Conservation (phyloP, 2,888 invertebrate genomes). For the Tinea semifulvella region DNA sequence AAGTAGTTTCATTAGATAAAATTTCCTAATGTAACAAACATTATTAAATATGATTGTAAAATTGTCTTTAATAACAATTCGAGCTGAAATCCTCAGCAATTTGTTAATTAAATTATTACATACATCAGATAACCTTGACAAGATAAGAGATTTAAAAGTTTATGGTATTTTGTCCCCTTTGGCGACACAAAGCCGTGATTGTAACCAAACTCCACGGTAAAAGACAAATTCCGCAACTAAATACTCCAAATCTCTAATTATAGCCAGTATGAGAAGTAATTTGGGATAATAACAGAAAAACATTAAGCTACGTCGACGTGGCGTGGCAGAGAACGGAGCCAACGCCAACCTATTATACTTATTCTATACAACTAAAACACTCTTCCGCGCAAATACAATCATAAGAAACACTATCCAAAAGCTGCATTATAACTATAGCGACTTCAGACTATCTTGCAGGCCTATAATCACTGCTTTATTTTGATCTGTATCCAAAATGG, state of each 20-base stretch:
- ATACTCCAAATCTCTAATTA: constrained; percentile 48
- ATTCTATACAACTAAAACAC: constrained; percentile 18
- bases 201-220: constrained; percentile 43
- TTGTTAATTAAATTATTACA: constrained; percentile 2
- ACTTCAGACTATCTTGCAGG: constrained; percentile 50
- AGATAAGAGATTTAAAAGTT: constrained; percentile 9
- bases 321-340: constrained; percentile 44
- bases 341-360: constrained; percentile 27
- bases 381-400: not conserved
- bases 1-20: constrained; percentile 1
- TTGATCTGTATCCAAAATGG: constrained; percentile 25
- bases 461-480: constrained; percentile 46
- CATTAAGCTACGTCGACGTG: constrained; percentile 62
- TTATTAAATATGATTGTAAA: not conserved
- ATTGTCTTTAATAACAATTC: not conserved
- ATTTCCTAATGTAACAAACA: not conserved
- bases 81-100: not conserved
- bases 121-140: constrained; percentile 1
- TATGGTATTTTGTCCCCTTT: not conserved
- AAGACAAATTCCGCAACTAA: constrained; percentile 40
- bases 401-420: constrained; percentile 56
- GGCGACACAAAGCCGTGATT: constrained; percentile 19
- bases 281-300: constrained; percentile 60
- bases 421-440: constrained; percentile 63
- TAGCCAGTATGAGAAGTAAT: constrained; percentile 61